Conservation (phyloP, 2,797 vertebrate genomes). For the Allobates femoralis region DNA sequence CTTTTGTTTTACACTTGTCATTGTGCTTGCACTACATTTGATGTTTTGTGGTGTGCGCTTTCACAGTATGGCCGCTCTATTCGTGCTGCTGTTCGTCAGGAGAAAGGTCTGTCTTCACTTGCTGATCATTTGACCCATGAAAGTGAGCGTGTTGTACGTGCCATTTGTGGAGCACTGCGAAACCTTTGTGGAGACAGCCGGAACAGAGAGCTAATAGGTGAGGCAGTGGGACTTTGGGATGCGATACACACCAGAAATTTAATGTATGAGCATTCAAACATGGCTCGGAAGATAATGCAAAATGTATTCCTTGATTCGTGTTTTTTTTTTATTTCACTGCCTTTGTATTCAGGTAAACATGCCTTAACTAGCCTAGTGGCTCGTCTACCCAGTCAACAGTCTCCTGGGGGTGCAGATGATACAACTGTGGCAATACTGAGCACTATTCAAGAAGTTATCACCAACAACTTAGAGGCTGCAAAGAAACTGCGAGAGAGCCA, state of each 20-base stretch:
- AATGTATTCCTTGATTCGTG: neutral
- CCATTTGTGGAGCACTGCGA: slow-evolving; percentile 91
- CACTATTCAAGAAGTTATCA: slow-evolving; percentile 90
- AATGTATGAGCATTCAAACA: neutral
- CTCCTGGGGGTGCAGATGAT: slow-evolving; percentile 88
- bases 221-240: slow-evolving; percentile 61
- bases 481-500: slow-evolving; percentile 90
- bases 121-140: slow-evolving; percentile 86
- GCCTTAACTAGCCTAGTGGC: slow-evolving; percentile 88
- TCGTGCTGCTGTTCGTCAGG: slow-evolving; percentile 86
- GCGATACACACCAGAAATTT: too few relatives aligned
- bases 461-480: slow-evolving; percentile 89
- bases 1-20: neutral
- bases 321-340: neutral
- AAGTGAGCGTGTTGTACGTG: slow-evolving; percentile 91
- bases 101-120: slow-evolving; percentile 90
- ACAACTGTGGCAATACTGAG: slow-evolving; percentile 91
- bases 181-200: slow-evolving; percentile 91
- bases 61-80: slow-evolving; percentile 89
- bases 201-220: slow-evolving; percentile 92
- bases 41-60: slow-evolving; percentile 45
- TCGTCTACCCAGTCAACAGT: slow-evolving; percentile 72
- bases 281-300: neutral
- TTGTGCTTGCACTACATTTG: slow-evolving; percentile 42
- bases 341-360: slow-evolving; percentile 81